Conservation (phyloP, 2,888 invertebrate species). For the Ophion ventricosus region DNA sequence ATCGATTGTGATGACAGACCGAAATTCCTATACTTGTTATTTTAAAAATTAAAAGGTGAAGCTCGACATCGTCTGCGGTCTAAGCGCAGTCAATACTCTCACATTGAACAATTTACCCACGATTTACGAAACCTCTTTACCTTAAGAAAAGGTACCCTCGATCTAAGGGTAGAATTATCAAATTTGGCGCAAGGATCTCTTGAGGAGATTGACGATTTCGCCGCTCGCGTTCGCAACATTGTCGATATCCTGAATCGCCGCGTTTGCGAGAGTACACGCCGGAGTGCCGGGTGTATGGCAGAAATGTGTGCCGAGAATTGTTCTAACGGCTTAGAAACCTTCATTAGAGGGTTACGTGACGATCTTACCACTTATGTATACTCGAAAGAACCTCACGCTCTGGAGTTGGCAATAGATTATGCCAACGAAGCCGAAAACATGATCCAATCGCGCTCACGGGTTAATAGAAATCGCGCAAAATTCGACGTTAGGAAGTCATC, state of each 20-base stretch:
- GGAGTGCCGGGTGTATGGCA: background rate
- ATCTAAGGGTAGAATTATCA: background rate
- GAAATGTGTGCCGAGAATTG: background rate
- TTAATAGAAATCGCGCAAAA: too few species aligned
- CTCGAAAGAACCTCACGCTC: too few species aligned
- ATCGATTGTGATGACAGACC: background rate
- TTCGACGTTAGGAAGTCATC: too few species aligned
- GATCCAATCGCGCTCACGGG: too few species aligned
- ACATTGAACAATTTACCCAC: background rate
- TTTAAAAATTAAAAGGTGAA: background rate
- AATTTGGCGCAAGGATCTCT: background rate
- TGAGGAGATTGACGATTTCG: background rate
- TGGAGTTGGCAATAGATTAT: too few species aligned
- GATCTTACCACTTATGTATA: too few species aligned
- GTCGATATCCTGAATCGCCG: background rate
- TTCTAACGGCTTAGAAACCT: background rate
- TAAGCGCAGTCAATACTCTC: background rate
- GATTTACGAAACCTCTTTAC: background rate
- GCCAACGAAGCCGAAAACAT: too few species aligned
- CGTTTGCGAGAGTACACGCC: background rate
- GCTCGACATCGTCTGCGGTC: background rate
- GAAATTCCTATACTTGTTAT: background rate
- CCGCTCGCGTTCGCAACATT: background rate
- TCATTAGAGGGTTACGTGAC: background rate
- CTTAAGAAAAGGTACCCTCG: constrained; percentile 4